These are phyloP conservation scores for Empis livida DNA, from an alignment of 2,888 invertebrate species.

Conservation along the genomic window DNA sequence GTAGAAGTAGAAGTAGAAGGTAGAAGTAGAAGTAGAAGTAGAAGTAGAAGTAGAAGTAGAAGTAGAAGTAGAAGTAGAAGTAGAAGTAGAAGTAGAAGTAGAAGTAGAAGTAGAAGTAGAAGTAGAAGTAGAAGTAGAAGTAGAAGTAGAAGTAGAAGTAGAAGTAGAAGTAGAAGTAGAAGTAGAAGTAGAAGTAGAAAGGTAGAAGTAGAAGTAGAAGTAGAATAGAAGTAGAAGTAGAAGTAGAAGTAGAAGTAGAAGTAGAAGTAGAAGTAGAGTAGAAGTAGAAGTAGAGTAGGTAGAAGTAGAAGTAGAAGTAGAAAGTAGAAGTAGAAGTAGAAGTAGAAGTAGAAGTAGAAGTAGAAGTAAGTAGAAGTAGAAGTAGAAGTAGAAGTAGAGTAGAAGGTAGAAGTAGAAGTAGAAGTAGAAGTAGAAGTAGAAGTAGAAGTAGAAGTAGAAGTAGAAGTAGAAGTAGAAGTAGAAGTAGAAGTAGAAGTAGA, in stretches of 20 bases:
- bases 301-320: slow-evolving; percentile 5
- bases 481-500: slow-evolving; percentile 1
- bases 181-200: not conserved
- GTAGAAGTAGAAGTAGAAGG: slow-evolving; percentile 25
- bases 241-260: slow-evolving; percentile 4
- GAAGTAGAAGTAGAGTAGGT: slow-evolving; percentile 5
- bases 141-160: not conserved
- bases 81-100: not conserved
- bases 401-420: too few relatives aligned
- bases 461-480: not conserved
- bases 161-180: not conserved
- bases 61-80: not conserved
- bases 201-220: not conserved
- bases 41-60: not conserved
- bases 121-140: not conserved
- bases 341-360: slow-evolving; percentile 6
- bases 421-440: slow-evolving; percentile 3
- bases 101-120: not conserved
- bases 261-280: slow-evolving; percentile 5
- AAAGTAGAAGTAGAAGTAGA: too few relatives aligned
- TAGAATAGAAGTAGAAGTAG: too few relatives aligned
- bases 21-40: too few relatives aligned
- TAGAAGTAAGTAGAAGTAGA: too few relatives aligned
- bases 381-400: too few relatives aligned
- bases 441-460: not conserved